Evolutionary conservation across 2,888 invertebrate genomes (phyloP).

Genomic region (Tenthredo distinguenda): DNA sequence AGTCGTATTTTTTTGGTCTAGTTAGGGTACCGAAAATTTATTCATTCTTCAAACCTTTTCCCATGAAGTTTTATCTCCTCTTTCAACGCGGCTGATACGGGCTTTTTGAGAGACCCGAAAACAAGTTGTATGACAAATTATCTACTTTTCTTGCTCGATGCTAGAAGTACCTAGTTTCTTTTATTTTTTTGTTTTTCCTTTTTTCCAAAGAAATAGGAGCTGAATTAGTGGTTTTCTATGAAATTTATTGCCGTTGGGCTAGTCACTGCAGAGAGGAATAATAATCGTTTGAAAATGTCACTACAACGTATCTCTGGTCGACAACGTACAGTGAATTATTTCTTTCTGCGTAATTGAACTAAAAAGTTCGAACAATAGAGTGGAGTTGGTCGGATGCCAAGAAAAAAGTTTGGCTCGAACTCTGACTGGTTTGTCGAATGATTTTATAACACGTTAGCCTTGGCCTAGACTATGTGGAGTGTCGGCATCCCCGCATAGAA

Average conservation of each 20-base stretch:
- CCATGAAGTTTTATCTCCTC: not conserved
- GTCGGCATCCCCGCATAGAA: not conserved
- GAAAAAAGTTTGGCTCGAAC: slow-evolving; percentile 25
- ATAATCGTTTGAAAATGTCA: slow-evolving; percentile 29
- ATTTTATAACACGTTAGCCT: slow-evolving; percentile 39
- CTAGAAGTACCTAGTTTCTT: not conserved
- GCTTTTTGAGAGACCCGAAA: not conserved
- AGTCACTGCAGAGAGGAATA: not conserved
- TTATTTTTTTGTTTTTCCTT: not conserved
- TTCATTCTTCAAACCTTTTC: not conserved
- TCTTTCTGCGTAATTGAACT: slow-evolving; percentile 48
- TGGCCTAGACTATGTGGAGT: slow-evolving; percentile 22
- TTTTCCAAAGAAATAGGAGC: not conserved
- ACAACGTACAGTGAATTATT: slow-evolving; percentile 36
- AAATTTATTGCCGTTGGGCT: slow-evolving; percentile 12
- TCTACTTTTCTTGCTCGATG: not conserved
- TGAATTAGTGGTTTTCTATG: not conserved
- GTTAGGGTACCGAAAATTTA: not conserved
- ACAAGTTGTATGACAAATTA: not conserved
- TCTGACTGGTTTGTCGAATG: slow-evolving; percentile 17
- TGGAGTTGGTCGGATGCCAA: slow-evolving; percentile 40
- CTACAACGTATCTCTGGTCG: slow-evolving; percentile 28
- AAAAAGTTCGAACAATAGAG: slow-evolving; percentile 41
- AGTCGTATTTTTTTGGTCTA: not conserved
- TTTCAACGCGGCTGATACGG: not conserved